Evolutionary conservation across 1,140 invertebrate genomes (phyloP).

Genomic region (Caerostris extrusa): DNA sequence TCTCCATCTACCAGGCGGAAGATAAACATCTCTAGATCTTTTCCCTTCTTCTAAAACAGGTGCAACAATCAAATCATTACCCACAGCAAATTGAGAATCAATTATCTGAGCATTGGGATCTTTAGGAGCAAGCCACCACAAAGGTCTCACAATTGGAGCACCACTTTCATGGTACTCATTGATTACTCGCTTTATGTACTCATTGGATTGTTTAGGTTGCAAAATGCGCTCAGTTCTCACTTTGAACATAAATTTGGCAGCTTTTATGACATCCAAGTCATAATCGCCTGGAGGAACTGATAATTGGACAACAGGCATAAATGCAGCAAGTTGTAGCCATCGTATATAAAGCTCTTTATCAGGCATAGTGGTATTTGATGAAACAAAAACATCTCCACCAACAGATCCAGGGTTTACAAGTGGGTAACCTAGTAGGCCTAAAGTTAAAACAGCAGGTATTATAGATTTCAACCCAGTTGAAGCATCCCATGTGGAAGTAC

Average conservation of each 20-base stretch:
- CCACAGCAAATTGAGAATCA: conserved; percentile 93
- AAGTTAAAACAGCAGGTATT: conserved; percentile 92
- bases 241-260: conserved; percentile 88
- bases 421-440: conserved; percentile 93
- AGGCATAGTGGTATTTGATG: conserved; percentile 81
- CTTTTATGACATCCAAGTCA: conserved; percentile 89
- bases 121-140: conserved; percentile 95
- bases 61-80: conserved; percentile 94
- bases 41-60: conserved; percentile 89
- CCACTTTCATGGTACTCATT: conserved; percentile 88
- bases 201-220: conserved; percentile 68
- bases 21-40: conserved; percentile 88
- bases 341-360: conserved; percentile 94
- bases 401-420: conserved; percentile 96
- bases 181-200: conserved; percentile 86
- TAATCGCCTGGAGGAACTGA: conserved; percentile 94
- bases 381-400: conserved; percentile 87
- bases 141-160: conserved; percentile 89
- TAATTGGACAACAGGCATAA: conserved; percentile 94
- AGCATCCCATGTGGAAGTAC: conserved; percentile 92
- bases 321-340: conserved; percentile 94
- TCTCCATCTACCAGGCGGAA: conserved; percentile 93
- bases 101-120: conserved; percentile 90
- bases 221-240: conserved; percentile 88
- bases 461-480: conserved; percentile 85